Conservation (phyloP, 1,140 invertebrate genomes). For the Drosophila tropicalis region DNA sequence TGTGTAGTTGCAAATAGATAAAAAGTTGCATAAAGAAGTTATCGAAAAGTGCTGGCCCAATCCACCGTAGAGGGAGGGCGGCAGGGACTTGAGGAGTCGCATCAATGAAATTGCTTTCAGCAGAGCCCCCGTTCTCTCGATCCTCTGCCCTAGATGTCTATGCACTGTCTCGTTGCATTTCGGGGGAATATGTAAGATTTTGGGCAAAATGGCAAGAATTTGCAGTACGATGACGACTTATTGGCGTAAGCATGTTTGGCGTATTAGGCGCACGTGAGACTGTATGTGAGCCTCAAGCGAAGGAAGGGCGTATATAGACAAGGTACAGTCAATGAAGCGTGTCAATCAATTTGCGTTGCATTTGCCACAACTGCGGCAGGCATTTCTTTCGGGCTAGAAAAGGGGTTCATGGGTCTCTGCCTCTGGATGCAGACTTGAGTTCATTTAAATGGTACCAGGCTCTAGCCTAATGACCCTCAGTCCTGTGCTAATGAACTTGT, state of each 20-base stretch:
- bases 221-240: conserved; percentile 69
- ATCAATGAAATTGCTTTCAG: conserved; percentile 65
- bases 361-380: conserved; percentile 24
- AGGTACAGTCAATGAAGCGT: conserved; percentile 55
- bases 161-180: conserved; percentile 42
- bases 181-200: conserved; percentile 75
- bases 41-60: conserved; percentile 73
- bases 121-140: conserved; percentile 7
- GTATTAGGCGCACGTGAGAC: conserved; percentile 68
- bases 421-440: conserved; percentile 33
- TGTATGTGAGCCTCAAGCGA: background rate
- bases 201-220: conserved; percentile 44
- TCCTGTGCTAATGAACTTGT: conserved; percentile 69
- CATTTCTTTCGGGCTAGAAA: conserved; percentile 2
- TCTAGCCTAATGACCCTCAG: conserved; percentile 58
- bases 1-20: conserved; percentile 68
- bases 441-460: conserved; percentile 57
- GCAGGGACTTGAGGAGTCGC: conserved; percentile 3
- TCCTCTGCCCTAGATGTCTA: background rate
- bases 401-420: too few species aligned
- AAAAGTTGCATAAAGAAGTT: conserved; percentile 76
- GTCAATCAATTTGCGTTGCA: conserved; percentile 65
- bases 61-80: conserved; percentile 15
- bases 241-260: conserved; percentile 77
- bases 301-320: background rate